These are phyloP conservation scores for Percopsis omiscomaycus DNA, from an alignment of 2,797 vertebrate species.

Conservation along the genomic window DNA sequence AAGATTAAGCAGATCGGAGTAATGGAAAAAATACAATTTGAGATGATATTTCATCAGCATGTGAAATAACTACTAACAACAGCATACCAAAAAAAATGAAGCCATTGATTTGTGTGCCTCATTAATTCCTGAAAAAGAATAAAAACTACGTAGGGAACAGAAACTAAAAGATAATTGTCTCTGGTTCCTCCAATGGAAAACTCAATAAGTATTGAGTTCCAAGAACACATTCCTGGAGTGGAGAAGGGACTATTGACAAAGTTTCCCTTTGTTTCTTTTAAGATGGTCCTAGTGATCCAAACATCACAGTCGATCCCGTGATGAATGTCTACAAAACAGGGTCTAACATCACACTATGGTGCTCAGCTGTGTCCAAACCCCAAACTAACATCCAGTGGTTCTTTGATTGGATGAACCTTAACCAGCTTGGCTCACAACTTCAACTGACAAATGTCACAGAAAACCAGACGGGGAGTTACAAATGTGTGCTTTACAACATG, in stretches of 20 bases:
- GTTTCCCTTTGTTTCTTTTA: constrained; percentile 10
- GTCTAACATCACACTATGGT: constrained; percentile 62
- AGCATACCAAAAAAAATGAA: too few species aligned
- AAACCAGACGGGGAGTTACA: constrained; percentile 61
- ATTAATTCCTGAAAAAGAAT: too few species aligned
- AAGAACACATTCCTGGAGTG: too few species aligned
- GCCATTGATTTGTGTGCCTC: too few species aligned
- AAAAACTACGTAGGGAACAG: too few species aligned
- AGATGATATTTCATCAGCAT: too few species aligned
- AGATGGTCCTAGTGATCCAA: constrained; percentile 72
- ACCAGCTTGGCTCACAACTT: constrained; percentile 20
- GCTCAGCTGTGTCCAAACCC: constrained; percentile 67
- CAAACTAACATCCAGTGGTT: constrained; percentile 59
- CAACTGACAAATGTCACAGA: constrained; percentile 27
- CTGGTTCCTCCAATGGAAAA: too few species aligned
- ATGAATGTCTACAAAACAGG: constrained; percentile 47
- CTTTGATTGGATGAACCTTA: constrained; percentile 32
- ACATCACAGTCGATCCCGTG: constrained; percentile 39
- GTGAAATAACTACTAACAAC: too few species aligned
- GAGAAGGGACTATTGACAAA: not conserved
- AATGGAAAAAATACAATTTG: too few species aligned
- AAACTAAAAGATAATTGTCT: too few species aligned
- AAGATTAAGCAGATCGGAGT: too few species aligned
- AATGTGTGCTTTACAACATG: constrained; percentile 64
- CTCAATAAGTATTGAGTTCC: too few species aligned